Evolutionary conservation across 1,140 invertebrate species (phyloP).

Genomic region (Nephila pilipes): DNA sequence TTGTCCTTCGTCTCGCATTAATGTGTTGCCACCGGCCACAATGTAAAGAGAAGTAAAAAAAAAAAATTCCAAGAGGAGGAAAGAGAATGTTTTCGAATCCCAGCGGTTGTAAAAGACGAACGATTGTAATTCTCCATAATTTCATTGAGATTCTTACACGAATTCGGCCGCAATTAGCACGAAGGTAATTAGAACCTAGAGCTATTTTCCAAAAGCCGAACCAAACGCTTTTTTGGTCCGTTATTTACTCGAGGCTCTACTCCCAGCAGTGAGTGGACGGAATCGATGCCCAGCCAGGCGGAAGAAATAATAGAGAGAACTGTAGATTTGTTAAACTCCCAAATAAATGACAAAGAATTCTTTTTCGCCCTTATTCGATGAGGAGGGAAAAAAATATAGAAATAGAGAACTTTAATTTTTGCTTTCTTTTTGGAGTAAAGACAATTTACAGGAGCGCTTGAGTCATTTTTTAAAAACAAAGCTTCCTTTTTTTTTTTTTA

Average conservation of each 20-base stretch:
- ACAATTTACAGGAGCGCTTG: background rate
- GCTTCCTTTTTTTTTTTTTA: background rate
- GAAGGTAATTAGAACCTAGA: conserved; percentile 66
- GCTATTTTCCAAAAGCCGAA: conserved; percentile 73
- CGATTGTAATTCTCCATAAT: conserved; percentile 62
- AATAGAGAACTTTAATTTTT: conserved; percentile 10
- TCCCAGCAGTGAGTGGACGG: background rate
- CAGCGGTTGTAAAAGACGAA: conserved; percentile 56
- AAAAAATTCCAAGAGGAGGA: background rate
- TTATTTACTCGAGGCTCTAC: background rate
- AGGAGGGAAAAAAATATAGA: background rate
- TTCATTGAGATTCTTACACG: conserved; percentile 68
- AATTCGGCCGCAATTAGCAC: conserved; percentile 67
- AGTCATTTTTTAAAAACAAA: background rate
- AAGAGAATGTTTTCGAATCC: conserved; percentile 23
- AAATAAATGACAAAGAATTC: conserved; percentile 55
- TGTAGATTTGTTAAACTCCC: conserved; percentile 62
- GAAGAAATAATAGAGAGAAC: conserved; percentile 63
- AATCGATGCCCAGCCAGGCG: background rate
- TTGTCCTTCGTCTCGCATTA: conserved; percentile 37
- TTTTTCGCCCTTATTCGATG: background rate
- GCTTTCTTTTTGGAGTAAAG: background rate
- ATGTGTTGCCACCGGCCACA: conserved; percentile 65
- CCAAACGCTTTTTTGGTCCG: conserved; percentile 43
- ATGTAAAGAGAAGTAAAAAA: conserved; percentile 37